Percentiles rank a stretch among this genome's conserved stretches.
phyloP scores from a whole-genome alignment of 2,888 invertebrate genomes.

The Heteropelma amictum region DNA sequence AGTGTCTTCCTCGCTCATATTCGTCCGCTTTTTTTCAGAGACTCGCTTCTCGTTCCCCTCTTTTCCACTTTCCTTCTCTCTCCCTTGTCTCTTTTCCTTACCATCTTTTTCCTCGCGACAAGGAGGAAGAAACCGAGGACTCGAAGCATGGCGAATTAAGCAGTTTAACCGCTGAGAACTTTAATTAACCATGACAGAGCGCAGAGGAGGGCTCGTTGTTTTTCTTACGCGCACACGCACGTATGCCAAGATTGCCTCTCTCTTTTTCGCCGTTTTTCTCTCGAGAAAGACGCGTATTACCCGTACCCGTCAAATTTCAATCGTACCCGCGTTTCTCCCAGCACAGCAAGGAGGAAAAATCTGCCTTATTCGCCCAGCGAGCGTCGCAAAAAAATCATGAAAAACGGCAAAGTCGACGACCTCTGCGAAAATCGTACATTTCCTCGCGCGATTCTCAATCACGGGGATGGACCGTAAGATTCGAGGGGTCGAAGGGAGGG shows the following conservation, averaged over 20 bases:
- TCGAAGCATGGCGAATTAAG: conserved; percentile 53
- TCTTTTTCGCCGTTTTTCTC: not conserved
- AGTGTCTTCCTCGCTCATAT: conserved; percentile 30
- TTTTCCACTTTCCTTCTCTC: not conserved
- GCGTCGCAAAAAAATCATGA: no score
- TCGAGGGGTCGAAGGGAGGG: not conserved
- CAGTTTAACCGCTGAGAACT: conserved; percentile 48
- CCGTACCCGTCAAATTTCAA: no score
- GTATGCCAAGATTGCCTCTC: not conserved
- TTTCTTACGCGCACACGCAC: not conserved
- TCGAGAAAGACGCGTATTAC: no score
- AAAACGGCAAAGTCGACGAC: not conserved
- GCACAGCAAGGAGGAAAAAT: no score
- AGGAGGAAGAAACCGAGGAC: conserved; percentile 43
- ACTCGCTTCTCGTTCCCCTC: not conserved
- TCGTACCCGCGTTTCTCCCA: no score
- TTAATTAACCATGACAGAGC: conserved; percentile 51
- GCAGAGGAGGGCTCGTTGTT: conserved; percentile 24
- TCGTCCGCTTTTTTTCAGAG: no score
- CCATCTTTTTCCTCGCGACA: not conserved
- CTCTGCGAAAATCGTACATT: not conserved
- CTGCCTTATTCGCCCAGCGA: no score
- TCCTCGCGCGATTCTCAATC: conserved; percentile 7
- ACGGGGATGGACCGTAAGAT: not conserved
- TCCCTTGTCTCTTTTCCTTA: not conserved